Evolutionary conservation across 2,888 invertebrate genomes (phyloP).

Genomic region (Prenolepis imparis): DNA sequence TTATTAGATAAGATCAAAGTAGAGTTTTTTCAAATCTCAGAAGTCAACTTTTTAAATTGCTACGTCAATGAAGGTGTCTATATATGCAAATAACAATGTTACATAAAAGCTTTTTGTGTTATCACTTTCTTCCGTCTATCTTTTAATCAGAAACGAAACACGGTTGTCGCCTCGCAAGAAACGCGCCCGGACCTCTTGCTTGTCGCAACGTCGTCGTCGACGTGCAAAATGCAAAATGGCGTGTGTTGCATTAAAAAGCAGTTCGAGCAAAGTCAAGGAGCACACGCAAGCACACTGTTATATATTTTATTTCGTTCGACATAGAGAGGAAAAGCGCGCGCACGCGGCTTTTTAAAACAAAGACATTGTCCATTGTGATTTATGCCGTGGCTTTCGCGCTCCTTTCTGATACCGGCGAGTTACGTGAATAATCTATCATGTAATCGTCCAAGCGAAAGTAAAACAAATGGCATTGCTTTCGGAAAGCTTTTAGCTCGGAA

Average conservation of each 20-base stretch:
- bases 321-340: constrained; percentile 7
- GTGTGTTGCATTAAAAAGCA: constrained; percentile 48
- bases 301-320: constrained; percentile 54
- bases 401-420: constrained; percentile 52
- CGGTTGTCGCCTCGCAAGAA: constrained; percentile 30
- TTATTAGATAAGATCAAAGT: not conserved
- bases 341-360: constrained; percentile 52
- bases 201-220: constrained; percentile 3
- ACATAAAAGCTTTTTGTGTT: not conserved
- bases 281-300: constrained; percentile 15
- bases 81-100: constrained; percentile 15
- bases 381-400: constrained; percentile 45
- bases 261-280: not conserved
- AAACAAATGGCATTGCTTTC: constrained; percentile 56
- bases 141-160: constrained; percentile 35
- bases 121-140: constrained; percentile 17
- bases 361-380: constrained; percentile 54
- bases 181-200: constrained; percentile 1
- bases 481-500: constrained; percentile 54
- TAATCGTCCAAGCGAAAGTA: constrained; percentile 48
- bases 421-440: constrained; percentile 58
- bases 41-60: not conserved
- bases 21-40: not conserved
- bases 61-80: not conserved
- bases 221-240: constrained; percentile 50